Evolutionary conservation across 2,113 vertebrate genomes (phyloP).

Genomic region (Prunella himalayana): DNA sequence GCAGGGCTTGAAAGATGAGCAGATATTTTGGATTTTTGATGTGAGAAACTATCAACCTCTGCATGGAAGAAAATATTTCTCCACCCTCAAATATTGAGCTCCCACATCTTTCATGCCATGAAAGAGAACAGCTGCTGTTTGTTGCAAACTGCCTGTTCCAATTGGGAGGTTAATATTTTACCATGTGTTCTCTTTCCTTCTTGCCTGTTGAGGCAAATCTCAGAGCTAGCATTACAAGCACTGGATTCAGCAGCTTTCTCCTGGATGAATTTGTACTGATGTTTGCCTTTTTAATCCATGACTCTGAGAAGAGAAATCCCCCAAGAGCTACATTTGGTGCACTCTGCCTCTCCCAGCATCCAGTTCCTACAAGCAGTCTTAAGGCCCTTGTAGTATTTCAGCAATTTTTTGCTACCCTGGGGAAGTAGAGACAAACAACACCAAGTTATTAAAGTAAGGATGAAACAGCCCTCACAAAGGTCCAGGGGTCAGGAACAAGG

Average conservation of each 20-base stretch:
- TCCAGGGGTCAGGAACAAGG: neutral
- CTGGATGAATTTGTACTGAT: constrained; percentile 16
- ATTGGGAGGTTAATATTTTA: constrained; percentile 21
- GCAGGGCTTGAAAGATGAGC: neutral
- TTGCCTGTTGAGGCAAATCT: neutral
- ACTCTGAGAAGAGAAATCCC: constrained; percentile 1
- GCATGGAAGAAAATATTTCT: constrained; percentile 9
- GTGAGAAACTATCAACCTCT: neutral
- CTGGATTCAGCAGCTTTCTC: constrained; percentile 33
- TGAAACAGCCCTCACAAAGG: neutral
- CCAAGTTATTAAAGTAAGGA: neutral
- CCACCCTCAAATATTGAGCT: neutral
- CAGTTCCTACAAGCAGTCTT: neutral
- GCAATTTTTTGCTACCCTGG: neutral
- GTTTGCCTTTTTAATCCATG: neutral
- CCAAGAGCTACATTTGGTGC: neutral
- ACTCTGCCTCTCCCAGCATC: neutral
- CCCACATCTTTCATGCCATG: neutral
- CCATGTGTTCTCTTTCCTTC: constrained; percentile 16
- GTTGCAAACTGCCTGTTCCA: constrained; percentile 31
- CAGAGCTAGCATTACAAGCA: neutral
- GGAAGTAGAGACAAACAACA: neutral
- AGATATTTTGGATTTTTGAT: neutral
- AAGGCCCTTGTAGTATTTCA: neutral
- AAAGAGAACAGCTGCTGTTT: constrained; percentile 51